Conservation (phyloP, 2,888 invertebrate species). For the Cheilosia vulpina region DNA sequence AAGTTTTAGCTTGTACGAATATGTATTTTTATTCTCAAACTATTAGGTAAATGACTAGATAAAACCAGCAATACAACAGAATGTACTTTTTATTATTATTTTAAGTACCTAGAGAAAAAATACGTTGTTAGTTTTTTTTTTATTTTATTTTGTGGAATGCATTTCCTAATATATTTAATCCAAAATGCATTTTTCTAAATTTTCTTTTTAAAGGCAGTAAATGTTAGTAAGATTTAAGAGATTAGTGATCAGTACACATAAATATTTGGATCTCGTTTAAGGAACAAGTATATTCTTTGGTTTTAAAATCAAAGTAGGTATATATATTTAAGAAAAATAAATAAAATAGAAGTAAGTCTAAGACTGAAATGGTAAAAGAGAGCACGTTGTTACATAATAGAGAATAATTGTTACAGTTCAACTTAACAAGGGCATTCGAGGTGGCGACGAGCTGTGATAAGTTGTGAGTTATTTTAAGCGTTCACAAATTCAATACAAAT, state of each 20-base stretch:
- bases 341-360: background rate
- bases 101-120: conserved; percentile 4
- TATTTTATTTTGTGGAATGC: conserved; percentile 49
- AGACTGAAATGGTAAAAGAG: background rate
- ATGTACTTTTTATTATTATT: conserved; percentile 15
- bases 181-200: conserved; percentile 30
- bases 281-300: conserved; percentile 63
- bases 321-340: background rate
- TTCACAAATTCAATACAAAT: no score
- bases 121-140: conserved; percentile 19
- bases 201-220: conserved; percentile 59
- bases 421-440: no score
- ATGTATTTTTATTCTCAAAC: conserved; percentile 17
- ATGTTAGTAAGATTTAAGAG: conserved; percentile 49
- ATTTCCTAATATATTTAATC: conserved; percentile 47
- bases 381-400: background rate
- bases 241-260: conserved; percentile 15
- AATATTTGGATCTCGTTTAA: conserved; percentile 30
- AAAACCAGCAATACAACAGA: conserved; percentile 55
- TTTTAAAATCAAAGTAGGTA: conserved; percentile 21
- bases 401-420: background rate
- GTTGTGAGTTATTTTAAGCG: no score
- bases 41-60: conserved; percentile 68
- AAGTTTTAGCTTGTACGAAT: conserved; percentile 24
- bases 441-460: no score